These are phyloP conservation scores for Ischnura elegans DNA, from an alignment of 2,888 invertebrate species.

Conservation along the genomic window DNA sequence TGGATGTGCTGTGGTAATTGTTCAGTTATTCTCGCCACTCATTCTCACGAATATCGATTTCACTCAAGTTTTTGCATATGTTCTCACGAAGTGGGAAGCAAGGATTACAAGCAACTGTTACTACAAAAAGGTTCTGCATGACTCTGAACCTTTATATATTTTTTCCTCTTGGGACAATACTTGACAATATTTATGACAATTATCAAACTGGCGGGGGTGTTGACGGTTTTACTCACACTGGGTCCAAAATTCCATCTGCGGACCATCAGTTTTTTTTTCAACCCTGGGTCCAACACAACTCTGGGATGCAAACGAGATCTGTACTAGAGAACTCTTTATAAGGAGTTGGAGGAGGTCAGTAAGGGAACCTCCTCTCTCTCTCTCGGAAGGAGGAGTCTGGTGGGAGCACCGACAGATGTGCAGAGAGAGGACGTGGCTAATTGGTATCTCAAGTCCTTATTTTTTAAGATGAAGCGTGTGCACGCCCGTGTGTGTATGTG, in stretches of 20 bases:
- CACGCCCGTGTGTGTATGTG: neutral
- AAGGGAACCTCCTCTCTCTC: neutral
- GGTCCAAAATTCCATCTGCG: neutral
- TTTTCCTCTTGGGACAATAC: neutral
- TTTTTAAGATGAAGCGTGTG: constrained; percentile 33
- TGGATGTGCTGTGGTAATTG: constrained; percentile 56
- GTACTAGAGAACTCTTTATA: neutral
- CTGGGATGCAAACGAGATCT: neutral
- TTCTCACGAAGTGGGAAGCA: constrained; percentile 18
- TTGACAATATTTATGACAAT: constrained; percentile 12
- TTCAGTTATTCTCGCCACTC: constrained; percentile 50
- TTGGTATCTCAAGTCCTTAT: constrained; percentile 47
- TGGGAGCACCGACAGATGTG: neutral
- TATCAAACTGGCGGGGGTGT: neutral
- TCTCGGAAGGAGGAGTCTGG: neutral
- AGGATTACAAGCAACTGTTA: neutral
- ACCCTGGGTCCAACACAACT: constrained; percentile 21
- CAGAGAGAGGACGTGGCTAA: neutral
- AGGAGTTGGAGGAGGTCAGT: neutral
- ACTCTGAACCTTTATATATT: neutral
- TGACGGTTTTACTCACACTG: neutral
- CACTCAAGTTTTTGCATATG: constrained; percentile 37
- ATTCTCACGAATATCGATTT: constrained; percentile 13
- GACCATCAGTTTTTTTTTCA: neutral
- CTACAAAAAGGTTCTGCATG: neutral